Conservation (phyloP, 2,888 invertebrate species). For the Epirrhoe alternata region DNA sequence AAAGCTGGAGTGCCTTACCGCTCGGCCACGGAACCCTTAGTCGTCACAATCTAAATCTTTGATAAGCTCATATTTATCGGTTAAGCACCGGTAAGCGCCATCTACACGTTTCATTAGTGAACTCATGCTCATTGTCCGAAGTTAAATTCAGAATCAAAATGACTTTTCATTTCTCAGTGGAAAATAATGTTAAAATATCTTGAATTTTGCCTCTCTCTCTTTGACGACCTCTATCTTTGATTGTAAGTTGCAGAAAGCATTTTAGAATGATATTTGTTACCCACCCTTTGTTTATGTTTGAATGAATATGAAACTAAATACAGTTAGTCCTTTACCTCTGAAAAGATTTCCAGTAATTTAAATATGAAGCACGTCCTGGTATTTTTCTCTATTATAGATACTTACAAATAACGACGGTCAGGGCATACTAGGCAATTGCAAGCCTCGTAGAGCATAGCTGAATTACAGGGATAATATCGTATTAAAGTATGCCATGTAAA, state of each 20-base stretch:
- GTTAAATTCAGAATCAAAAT: no score
- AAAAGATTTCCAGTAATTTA: conserved; percentile 14
- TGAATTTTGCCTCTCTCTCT: no score
- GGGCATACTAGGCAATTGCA: conserved; percentile 54
- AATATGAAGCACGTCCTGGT: conserved; percentile 39
- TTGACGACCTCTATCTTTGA: not conserved
- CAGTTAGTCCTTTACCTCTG: not conserved
- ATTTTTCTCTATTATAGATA: conserved; percentile 56
- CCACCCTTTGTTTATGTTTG: not conserved
- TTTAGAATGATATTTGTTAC: not conserved
- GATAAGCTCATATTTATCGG: no score
- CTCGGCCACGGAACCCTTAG: no score
- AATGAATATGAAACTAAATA: not conserved
- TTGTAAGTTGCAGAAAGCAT: not conserved
- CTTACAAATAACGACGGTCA: conserved; percentile 59
- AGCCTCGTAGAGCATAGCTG: conserved; percentile 52
- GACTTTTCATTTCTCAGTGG: no score
- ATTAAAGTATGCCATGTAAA: conserved; percentile 64
- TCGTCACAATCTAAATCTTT: no score
- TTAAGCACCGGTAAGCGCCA: no score
- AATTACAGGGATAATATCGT: conserved; percentile 59
- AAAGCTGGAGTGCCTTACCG: no score
- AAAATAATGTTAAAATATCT: no score
- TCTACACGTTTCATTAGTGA: no score
- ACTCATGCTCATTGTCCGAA: no score